These are phyloP conservation scores for Sceliomorpha sp. DNA, from an alignment of 2,888 invertebrate species.

Conservation along the genomic window DNA sequence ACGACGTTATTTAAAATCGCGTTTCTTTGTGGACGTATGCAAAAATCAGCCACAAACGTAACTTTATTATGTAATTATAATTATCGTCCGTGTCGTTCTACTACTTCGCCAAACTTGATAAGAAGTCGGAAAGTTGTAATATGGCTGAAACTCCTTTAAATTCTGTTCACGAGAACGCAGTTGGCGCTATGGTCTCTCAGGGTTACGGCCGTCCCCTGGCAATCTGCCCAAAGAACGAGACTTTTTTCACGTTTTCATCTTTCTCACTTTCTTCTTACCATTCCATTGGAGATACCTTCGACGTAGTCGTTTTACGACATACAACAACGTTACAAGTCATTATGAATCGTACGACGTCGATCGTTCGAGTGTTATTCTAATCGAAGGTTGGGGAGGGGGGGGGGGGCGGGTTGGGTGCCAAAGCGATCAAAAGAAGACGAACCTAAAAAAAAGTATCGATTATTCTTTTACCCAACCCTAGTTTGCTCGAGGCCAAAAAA, in stretches of 20 bases:
- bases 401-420: too few species aligned
- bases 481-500: too few species aligned
- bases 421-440: too few species aligned
- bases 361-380: conserved; percentile 23
- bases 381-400: too few species aligned
- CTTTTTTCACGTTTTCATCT: conserved; percentile 54
- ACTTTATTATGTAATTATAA: conserved; percentile 47
- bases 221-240: conserved; percentile 70
- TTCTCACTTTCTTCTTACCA: conserved; percentile 44
- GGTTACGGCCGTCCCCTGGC: conserved; percentile 70
- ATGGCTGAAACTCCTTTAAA: conserved; percentile 62
- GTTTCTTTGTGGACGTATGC: conserved; percentile 26
- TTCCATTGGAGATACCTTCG: conserved; percentile 36
- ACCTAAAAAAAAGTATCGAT: too few species aligned
- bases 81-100: conserved; percentile 25
- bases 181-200: conserved; percentile 69
- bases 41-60: conserved; percentile 36
- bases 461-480: too few species aligned
- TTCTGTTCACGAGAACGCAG: conserved; percentile 69
- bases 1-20: conserved; percentile 20
- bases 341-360: conserved; percentile 22
- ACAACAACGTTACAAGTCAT: conserved; percentile 35
- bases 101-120: conserved; percentile 39
- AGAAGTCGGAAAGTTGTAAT: conserved; percentile 47
- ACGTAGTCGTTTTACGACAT: conserved; percentile 24